These are phyloP conservation scores for Pituophis catenifer DNA, from an alignment of 2,113 vertebrate species.

Conservation along the genomic window DNA sequence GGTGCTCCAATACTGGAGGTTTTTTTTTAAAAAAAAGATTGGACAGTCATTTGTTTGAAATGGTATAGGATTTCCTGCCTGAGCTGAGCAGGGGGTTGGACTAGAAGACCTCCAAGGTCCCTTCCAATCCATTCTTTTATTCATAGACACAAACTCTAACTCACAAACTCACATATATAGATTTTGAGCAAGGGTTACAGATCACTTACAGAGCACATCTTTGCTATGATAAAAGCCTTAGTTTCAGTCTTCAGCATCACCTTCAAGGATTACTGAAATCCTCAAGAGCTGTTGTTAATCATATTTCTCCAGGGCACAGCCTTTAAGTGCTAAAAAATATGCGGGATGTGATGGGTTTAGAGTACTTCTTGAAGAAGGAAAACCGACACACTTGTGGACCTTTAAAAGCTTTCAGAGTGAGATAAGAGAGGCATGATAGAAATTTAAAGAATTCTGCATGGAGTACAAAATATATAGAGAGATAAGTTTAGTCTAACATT, in stretches of 20 bases:
- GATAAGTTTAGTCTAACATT: not conserved
- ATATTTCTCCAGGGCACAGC: not conserved
- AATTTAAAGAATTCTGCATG: not conserved
- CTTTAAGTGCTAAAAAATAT: not conserved
- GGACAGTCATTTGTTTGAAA: not conserved
- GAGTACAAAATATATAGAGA: not conserved
- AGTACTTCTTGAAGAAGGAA: not conserved
- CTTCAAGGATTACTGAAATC: not conserved
- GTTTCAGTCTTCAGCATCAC: not conserved
- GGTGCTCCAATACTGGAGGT: not conserved
- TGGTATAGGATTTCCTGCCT: not conserved
- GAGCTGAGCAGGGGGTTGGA: not conserved
- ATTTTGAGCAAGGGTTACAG: no score
- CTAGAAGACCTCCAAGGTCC: not conserved
- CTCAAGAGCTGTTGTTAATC: not conserved
- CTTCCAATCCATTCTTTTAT: not conserved
- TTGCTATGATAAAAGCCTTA: not conserved
- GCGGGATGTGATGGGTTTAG: not conserved
- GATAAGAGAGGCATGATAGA: not conserved
- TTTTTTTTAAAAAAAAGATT: not conserved
- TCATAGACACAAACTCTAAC: no score
- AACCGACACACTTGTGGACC: not conserved
- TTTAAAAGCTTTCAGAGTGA: not conserved
- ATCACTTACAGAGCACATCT: not conserved
- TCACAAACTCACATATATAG: no score